Percentiles rank a stretch among this genome's conserved stretches.
phyloP scores from a whole-genome alignment of 2,888 invertebrate genomes.

The Eupithecia abbreviata region DNA sequence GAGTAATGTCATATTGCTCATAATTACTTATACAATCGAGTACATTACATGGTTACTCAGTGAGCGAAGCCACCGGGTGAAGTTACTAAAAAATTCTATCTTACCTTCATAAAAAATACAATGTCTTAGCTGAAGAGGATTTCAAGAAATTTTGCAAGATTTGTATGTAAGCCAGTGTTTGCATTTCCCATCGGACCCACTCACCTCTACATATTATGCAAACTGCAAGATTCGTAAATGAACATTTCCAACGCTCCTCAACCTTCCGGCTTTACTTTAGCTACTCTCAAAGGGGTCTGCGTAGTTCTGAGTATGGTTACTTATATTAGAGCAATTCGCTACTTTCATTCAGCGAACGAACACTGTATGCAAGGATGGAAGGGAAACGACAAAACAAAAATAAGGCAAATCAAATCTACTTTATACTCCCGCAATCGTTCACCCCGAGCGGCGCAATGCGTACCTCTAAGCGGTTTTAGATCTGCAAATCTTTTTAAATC shows the following conservation, averaged over 20 bases:
- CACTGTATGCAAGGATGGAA: neutral
- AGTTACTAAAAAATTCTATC: neutral
- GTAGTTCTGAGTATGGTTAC: neutral
- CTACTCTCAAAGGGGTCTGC: neutral
- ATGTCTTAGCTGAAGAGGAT: neutral
- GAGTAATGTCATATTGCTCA: too few species aligned
- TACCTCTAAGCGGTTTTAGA: constrained; percentile 74
- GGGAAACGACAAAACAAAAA: constrained; percentile 4
- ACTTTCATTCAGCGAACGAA: neutral
- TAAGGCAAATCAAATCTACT: constrained; percentile 9
- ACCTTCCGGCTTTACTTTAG: neutral
- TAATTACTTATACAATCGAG: too few species aligned
- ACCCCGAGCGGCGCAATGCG: constrained; percentile 52
- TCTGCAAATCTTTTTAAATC: constrained; percentile 81
- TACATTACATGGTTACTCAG: neutral
- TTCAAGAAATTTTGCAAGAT: neutral
- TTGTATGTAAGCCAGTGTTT: neutral
- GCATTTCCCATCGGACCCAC: neutral
- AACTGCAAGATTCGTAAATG: neutral
- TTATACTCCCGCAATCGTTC: constrained; percentile 48
- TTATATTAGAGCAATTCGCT: neutral
- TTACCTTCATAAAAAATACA: neutral
- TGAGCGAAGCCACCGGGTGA: neutral
- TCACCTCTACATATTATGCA: neutral
- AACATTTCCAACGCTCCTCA: neutral